Evolutionary conservation across 2,113 vertebrate genomes (phyloP).

Genomic region (Thunnus thynnus): DNA sequence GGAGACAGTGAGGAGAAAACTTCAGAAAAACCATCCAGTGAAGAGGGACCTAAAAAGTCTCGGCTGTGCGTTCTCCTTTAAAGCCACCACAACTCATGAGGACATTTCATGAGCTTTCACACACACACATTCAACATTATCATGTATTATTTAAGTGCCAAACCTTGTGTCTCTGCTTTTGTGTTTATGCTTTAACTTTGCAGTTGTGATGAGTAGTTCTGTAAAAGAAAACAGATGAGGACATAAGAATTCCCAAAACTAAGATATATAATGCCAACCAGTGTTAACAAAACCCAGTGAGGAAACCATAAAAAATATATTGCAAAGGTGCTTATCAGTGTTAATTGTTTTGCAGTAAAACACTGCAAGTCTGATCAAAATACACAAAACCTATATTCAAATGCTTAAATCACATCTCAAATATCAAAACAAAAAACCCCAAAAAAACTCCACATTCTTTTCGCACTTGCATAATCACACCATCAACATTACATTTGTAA

Average conservation of each 20-base stretch:
- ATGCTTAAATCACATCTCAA: neutral
- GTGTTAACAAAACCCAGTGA: neutral
- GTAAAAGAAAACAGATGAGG: neutral
- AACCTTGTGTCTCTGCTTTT: neutral
- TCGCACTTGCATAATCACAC: neutral
- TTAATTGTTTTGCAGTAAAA: neutral
- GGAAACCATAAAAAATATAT: neutral
- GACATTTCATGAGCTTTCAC: neutral
- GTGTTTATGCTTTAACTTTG: neutral
- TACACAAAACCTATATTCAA: conserved; percentile 3
- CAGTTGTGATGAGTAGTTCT: neutral
- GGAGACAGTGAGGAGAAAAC: neutral
- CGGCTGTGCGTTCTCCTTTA: conserved; percentile 78
- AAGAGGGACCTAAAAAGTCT: conserved; percentile 67
- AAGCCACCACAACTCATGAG: neutral
- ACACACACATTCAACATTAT: neutral
- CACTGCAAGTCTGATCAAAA: neutral
- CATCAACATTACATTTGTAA: neutral
- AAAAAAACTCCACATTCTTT: neutral
- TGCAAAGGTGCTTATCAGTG: conserved; percentile 9
- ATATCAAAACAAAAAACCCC: neutral
- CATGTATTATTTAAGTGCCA: conserved; percentile 33
- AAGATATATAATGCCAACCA: neutral
- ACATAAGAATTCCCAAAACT: neutral
- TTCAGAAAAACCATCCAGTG: neutral